These are phyloP conservation scores for Haliclona indistincta DNA, from an alignment of 37 sponge, comb jelly and placozoan genomes.

Conservation along the genomic window DNA sequence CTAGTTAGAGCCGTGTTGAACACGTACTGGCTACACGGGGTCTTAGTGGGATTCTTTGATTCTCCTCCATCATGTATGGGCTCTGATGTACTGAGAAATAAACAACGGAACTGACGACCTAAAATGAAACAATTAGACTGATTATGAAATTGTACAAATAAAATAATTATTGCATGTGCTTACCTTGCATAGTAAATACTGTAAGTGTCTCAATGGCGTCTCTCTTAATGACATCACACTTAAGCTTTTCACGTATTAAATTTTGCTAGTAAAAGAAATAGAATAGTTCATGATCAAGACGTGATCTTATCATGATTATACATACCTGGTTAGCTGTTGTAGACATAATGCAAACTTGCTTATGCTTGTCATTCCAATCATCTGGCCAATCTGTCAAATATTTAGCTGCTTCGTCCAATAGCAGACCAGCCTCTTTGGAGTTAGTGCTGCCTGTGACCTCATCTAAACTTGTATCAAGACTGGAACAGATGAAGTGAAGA, in stretches of 20 bases:
- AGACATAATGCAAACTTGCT: conserved; percentile 46
- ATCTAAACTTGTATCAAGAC: neutral
- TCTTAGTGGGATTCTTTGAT: conserved; percentile 15
- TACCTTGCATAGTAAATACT: conserved; percentile 61
- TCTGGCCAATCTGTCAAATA: conserved; percentile 47
- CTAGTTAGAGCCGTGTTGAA: conserved; percentile 39
- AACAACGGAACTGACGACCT: conserved; percentile 34
- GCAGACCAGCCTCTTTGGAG: conserved; percentile 4
- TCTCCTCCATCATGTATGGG: conserved; percentile 8
- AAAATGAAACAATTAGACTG: neutral
- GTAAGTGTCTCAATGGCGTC: neutral
- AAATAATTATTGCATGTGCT: neutral
- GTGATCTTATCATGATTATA: neutral
- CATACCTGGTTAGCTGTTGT: conserved; percentile 45
- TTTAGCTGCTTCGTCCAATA: conserved; percentile 18
- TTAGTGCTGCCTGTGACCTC: neutral
- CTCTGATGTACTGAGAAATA: conserved; percentile 40
- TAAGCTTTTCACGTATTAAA: neutral
- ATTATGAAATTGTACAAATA: neutral
- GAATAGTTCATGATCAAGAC: neutral
- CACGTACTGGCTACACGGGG: conserved; percentile 13
- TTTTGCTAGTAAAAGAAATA: neutral
- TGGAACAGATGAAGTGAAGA: conserved; percentile 28
- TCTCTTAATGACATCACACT: neutral
- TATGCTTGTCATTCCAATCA: conserved; percentile 22